Percentiles rank a stretch among this genome's conserved stretches.
phyloP scores from a whole-genome alignment of 30 jellyfish, hydroid and myxozoan genomes.

The Aurelia sp. region DNA sequence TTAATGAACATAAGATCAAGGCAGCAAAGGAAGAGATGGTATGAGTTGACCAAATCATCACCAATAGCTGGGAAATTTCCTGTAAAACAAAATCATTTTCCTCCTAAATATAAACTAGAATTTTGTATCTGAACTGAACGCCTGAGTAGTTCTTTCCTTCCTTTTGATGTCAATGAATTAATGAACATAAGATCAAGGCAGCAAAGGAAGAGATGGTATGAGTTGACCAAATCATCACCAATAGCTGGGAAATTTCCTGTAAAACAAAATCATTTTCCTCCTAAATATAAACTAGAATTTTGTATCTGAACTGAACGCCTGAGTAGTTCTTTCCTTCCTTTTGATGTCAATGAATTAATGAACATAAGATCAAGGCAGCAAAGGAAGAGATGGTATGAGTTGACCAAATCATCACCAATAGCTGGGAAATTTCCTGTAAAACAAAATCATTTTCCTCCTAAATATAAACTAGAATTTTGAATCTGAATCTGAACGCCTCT shows the following conservation, averaged over 20 bases:
- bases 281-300: too few relatives aligned
- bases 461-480: too few relatives aligned
- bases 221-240: constrained; percentile 94
- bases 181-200: constrained; percentile 92
- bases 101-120: too few relatives aligned
- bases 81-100: neutral
- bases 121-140: too few relatives aligned
- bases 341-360: constrained; percentile 71
- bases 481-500: too few relatives aligned
- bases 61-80: constrained; percentile 94
- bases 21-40: constrained; percentile 94
- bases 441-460: neutral
- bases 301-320: too few relatives aligned
- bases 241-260: constrained; percentile 90
- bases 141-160: constrained; percentile 61
- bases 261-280: neutral
- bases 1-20: constrained; percentile 88
- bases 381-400: constrained; percentile 91
- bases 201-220: constrained; percentile 94
- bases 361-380: constrained; percentile 96
- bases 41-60: constrained; percentile 96
- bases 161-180: constrained; percentile 72
- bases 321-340: constrained; percentile 57
- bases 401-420: constrained; percentile 93
- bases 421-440: constrained; percentile 85